A percentile compares a stretch with the other conserved stretches of the same genome.
phyloP scores from a whole-genome alignment of 2,113 vertebrate species.

The Lipophrys pholis region DNA sequence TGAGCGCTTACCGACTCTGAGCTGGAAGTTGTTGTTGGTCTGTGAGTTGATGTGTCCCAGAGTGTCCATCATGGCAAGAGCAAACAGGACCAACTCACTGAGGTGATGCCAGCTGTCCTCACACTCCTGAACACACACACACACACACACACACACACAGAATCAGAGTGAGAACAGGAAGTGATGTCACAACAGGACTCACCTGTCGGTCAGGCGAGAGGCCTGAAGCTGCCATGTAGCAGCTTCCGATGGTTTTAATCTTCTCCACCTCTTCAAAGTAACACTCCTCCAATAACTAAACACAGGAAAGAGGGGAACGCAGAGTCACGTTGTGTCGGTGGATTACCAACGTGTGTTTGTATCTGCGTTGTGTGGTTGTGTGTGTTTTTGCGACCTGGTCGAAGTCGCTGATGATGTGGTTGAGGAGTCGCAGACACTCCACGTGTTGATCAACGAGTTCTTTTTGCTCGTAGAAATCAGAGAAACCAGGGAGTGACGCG shows the following conservation, averaged over 20 bases:
- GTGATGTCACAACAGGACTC: background rate
- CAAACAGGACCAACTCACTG: constrained; percentile 91
- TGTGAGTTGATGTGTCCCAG: constrained; percentile 92
- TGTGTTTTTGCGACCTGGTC: constrained; percentile 85
- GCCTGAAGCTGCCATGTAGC: constrained; percentile 94
- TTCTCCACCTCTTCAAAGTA: constrained; percentile 95
- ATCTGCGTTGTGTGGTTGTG: background rate
- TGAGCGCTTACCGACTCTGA: constrained; percentile 87
- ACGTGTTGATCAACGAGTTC: constrained; percentile 90
- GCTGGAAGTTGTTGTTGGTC: constrained; percentile 90
- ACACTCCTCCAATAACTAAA: constrained; percentile 89
- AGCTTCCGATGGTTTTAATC: constrained; percentile 95
- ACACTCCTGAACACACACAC: constrained; percentile 77
- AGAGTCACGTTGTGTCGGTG: background rate
- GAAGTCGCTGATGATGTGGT: constrained; percentile 92
- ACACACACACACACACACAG: background rate
- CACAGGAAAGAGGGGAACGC: background rate
- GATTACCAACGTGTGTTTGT: too few species aligned
- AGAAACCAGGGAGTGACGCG: constrained; percentile 92
- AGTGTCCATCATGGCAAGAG: constrained; percentile 92
- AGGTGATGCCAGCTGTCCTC: constrained; percentile 91
- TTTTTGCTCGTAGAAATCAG: constrained; percentile 90
- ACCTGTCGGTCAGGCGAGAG: constrained; percentile 92
- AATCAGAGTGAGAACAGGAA: too few species aligned
- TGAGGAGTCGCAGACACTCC: constrained; percentile 91